Evolutionary conservation across 2,888 invertebrate species (phyloP), one percentile per base, ranked within the genome.

Genomic region (Dryobotodes eremita): DNA sequence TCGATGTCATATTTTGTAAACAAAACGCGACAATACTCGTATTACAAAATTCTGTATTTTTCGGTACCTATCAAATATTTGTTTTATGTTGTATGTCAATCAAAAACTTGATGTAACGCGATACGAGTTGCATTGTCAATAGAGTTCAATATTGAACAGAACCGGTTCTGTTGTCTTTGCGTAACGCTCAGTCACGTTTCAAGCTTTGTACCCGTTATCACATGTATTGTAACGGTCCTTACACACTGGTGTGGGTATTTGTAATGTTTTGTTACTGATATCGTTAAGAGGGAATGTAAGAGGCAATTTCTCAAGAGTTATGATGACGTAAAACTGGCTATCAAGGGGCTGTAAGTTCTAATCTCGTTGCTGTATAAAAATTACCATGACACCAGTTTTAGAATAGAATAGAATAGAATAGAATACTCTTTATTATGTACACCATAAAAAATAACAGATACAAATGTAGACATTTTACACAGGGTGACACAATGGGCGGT

Each of bases 161-260:
- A 23, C 61, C 36, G 31, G 5, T 23, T 17, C 0, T 8, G 10
- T 15, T 46, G 68, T 62, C 62, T 80, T 80, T 80, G 57, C 70
- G 77, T 80, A 65, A 80, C 82, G 6, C 55, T 48, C 26, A 66
- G 69, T 82, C 80, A 82, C 80, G 80, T 80, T 80, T 82, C 59
- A 80, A 65, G 59, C 53, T 36, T 79, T 15, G 26, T 70, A 70
- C 23, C n/a, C 2, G 59, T 82, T 76, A 81, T 76, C 80, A 82
- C 82, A 77, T 82, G 82, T 59, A 53, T 50, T 55, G 46, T 80
- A 61, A 70, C 46, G 77, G 59, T 36, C 53, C 53, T 55, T 77
- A 13, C 36, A 80, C 59, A 80, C 69, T 46, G 20, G 15, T 2
- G 23, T n/a, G 23, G 17, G 26, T 50, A 23, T 36, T 57, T 71